Evolutionary conservation across 2,888 invertebrate genomes (phyloP).

Genomic region (Platerodrilus igneus): DNA sequence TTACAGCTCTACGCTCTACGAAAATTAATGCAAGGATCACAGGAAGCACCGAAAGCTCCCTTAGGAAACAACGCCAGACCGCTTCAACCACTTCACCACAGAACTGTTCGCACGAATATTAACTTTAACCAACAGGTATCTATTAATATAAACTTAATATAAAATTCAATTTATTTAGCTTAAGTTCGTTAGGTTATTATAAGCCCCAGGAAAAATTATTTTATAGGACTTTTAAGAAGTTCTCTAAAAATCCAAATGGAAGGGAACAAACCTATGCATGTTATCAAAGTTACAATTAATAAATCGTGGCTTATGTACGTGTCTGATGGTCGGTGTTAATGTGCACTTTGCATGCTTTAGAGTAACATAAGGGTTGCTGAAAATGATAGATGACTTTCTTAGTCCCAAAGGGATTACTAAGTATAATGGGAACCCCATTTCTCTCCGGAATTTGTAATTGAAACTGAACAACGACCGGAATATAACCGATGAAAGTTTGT

Average conservation of each 20-base stretch:
- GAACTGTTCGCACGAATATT: constrained; percentile 94
- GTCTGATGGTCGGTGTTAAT: constrained; percentile 29
- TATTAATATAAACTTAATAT: constrained; percentile 15
- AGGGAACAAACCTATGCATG: constrained; percentile 8
- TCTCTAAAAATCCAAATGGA: constrained; percentile 9
- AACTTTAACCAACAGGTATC: constrained; percentile 70
- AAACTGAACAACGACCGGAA: constrained; percentile 24
- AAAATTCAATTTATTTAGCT: constrained; percentile 18
- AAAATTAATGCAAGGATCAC: constrained; percentile 85
- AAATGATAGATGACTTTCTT: constrained; percentile 33
- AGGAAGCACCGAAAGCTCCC: constrained; percentile 80
- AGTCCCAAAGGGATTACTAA: constrained; percentile 27
- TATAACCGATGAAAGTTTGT: constrained; percentile 15
- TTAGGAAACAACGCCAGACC: constrained; percentile 93
- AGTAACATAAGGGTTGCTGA: constrained; percentile 21
- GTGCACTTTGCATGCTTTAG: constrained; percentile 32
- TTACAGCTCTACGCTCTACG: constrained; percentile 80
- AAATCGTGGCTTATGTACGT: constrained; percentile 37
- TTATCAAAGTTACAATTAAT: constrained; percentile 35
- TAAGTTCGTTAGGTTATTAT: constrained; percentile 14
- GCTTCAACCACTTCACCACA: constrained; percentile 85
- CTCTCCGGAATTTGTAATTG: constrained; percentile 25
- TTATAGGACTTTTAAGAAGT: constrained; percentile 14
- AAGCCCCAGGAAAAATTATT: constrained; percentile 8
- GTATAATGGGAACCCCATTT: too few relatives aligned